A percentile compares a stretch with the other conserved stretches of the same genome.
Evolutionary conservation across 2,113 vertebrate genomes (phyloP).

Genomic region (Melanotaenia duboulayi): DNA sequence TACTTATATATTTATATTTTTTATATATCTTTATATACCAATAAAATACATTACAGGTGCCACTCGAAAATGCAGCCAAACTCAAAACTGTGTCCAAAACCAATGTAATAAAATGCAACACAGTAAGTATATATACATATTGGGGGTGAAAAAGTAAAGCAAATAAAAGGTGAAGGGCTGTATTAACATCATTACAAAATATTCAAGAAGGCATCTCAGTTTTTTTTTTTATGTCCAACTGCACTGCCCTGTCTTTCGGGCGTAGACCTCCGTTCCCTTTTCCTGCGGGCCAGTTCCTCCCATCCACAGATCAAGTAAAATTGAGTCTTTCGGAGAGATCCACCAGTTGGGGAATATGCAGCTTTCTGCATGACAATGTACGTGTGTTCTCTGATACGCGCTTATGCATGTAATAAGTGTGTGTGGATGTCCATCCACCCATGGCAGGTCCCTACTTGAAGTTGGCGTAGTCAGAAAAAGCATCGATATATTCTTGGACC

Average conservation of each 20-base stretch:
- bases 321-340: conserved; percentile 49
- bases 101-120: conserved; percentile 72
- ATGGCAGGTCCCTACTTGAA: conserved; percentile 88
- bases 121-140: conserved; percentile 90
- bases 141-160: conserved; percentile 58
- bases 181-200: conserved; percentile 99
- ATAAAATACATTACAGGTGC: conserved; percentile 93
- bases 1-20: conserved; percentile 71
- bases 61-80: conserved; percentile 92
- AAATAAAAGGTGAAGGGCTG: conserved; percentile 59
- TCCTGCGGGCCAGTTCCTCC: conserved; percentile 57
- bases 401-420: conserved; percentile 45
- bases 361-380: conserved; percentile 47
- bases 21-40: conserved; percentile 69
- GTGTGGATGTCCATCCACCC: conserved; percentile 30
- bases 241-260: conserved; percentile 57
- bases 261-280: conserved; percentile 71
- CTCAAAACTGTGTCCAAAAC: conserved; percentile 92
- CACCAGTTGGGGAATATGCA: conserved; percentile 51
- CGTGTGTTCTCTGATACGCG: conserved; percentile 47
- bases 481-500: conserved; percentile 99
- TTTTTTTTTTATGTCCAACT: conserved; percentile 62
- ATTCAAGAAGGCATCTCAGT: conserved; percentile 95
- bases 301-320: conserved; percentile 47
- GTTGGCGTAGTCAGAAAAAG: conserved; percentile 99